Evolutionary conservation across 2,113 vertebrate genomes (phyloP).

Genomic region (Menidia beryllina): DNA sequence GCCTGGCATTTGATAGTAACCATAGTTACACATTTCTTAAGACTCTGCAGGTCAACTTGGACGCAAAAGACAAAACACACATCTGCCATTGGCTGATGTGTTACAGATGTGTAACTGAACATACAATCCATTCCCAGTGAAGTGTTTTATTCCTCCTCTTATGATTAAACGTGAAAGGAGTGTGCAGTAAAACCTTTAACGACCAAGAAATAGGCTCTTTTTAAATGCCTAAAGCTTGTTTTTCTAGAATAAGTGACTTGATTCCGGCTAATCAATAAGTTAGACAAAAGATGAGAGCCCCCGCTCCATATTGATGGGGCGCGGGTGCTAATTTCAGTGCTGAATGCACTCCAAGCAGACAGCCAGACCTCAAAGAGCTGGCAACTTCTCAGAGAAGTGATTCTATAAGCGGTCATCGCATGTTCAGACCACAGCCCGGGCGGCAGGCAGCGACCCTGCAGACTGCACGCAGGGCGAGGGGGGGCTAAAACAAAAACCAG

Average conservation of each 20-base stretch:
- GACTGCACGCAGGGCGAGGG: background rate
- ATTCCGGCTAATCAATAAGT: constrained; percentile 57
- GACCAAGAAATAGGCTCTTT: constrained; percentile 13
- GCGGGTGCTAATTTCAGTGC: constrained; percentile 41
- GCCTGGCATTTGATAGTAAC: constrained; percentile 1
- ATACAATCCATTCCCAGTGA: background rate
- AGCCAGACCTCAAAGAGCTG: constrained; percentile 55
- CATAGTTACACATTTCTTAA: background rate
- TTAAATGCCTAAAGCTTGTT: background rate
- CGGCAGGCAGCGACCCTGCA: constrained; percentile 1
- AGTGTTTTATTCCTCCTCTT: too few relatives aligned
- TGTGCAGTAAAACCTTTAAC: background rate
- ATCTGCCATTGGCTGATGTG: background rate
- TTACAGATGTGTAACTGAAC: constrained; percentile 3
- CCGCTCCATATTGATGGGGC: constrained; percentile 41
- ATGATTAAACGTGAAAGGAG: too few relatives aligned
- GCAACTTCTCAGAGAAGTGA: constrained; percentile 42
- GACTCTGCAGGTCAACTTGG: background rate
- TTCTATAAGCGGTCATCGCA: constrained; percentile 60
- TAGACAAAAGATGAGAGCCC: constrained; percentile 42
- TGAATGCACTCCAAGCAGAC: constrained; percentile 52
- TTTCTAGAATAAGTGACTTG: constrained; percentile 28
- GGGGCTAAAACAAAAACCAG: constrained; percentile 12
- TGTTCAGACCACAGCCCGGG: constrained; percentile 43
- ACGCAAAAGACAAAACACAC: background rate